phyloP scores from a whole-genome alignment of 2,888 invertebrate species.

The Plebejus argus region DNA sequence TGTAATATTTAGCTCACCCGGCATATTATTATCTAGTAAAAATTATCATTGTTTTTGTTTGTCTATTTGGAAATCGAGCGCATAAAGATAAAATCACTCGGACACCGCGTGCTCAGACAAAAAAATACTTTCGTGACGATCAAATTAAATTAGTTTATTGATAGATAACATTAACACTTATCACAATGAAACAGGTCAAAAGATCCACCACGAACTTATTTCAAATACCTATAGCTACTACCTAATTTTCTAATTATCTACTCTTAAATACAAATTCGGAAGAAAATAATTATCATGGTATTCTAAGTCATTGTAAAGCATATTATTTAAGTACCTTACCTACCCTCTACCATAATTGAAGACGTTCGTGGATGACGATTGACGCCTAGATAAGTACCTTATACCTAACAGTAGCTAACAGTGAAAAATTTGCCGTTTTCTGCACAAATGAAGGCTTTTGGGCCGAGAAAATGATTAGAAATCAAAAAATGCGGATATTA shows the following conservation, averaged over 20 bases:
- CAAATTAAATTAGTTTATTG: background rate
- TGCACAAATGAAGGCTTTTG: too few species aligned
- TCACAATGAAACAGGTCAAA: background rate
- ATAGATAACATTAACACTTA: background rate
- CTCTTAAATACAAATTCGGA: too few species aligned
- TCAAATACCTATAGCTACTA: background rate
- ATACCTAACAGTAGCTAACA: too few species aligned
- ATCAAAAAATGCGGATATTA: too few species aligned
- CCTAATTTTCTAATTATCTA: background rate
- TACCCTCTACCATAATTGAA: too few species aligned
- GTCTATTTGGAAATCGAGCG: background rate
- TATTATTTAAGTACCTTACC: too few species aligned
- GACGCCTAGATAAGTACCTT: too few species aligned
- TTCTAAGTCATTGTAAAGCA: too few species aligned
- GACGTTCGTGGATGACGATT: too few species aligned
- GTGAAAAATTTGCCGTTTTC: too few species aligned
- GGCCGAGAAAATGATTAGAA: too few species aligned
- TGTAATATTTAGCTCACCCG: background rate
- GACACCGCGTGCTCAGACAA: slow-evolving; percentile 7
- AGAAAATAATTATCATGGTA: too few species aligned
- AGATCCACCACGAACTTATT: background rate
- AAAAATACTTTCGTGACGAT: background rate
- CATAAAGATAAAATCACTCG: slow-evolving; percentile 21
- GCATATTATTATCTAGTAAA: background rate
- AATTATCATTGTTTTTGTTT: slow-evolving; percentile 1